These are phyloP conservation scores for Myotis vivesi DNA, from an alignment of 2,797 vertebrate genomes.

Conservation along the genomic window DNA sequence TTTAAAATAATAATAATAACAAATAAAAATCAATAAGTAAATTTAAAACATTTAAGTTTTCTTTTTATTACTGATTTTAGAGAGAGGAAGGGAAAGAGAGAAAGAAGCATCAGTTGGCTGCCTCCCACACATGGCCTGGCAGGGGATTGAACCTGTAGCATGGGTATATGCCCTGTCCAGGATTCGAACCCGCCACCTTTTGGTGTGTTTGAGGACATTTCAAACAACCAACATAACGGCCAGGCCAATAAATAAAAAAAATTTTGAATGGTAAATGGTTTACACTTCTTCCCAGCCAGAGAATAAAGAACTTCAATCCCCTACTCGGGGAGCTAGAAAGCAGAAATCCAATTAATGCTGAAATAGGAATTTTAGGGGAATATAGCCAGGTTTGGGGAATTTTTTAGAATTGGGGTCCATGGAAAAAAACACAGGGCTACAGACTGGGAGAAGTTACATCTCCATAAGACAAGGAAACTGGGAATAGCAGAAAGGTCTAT, in stretches of 20 bases:
- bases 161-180: not conserved
- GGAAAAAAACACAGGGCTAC: no score
- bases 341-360: no score
- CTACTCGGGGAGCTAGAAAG: not conserved
- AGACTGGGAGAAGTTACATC: no score
- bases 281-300: not conserved
- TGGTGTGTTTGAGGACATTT: not conserved
- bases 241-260: not conserved
- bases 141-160: not conserved
- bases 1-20: no score
- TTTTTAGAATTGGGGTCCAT: no score
- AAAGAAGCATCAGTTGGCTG: not conserved
- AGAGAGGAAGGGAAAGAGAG: not conserved
- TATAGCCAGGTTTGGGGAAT: no score
- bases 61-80: not conserved
- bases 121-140: not conserved
- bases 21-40: no score
- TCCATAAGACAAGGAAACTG: no score
- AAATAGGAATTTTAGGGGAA: no score
- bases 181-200: not conserved
- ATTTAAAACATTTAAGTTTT: no score
- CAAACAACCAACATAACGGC: not conserved
- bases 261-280: not conserved
- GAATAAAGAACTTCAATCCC: not conserved
- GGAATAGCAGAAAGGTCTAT: no score